Conservation (phyloP, 53 echinoderm and acorn worm genomes). For the Hippasteria phrygiana region DNA sequence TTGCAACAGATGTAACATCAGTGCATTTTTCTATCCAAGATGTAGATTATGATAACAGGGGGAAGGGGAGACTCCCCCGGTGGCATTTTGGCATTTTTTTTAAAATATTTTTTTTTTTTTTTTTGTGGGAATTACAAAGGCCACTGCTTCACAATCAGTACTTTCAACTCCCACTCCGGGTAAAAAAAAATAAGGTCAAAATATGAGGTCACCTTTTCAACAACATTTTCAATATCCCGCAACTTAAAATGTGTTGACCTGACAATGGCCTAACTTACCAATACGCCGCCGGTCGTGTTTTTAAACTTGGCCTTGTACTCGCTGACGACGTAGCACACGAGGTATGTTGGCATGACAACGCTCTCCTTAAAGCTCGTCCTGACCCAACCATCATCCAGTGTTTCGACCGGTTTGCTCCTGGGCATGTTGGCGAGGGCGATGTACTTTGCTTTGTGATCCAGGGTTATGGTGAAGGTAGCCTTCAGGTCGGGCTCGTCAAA, state of each 20-base stretch:
- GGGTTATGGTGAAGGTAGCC: constrained; percentile 79
- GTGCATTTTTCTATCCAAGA: too few relatives aligned
- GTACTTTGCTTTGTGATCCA: constrained; percentile 75
- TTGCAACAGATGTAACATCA: too few relatives aligned
- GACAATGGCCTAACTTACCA: constrained; percentile 52
- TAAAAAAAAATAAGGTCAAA: not conserved
- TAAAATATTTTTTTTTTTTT: too few relatives aligned
- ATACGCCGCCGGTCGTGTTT: constrained; percentile 63
- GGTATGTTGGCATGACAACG: constrained; percentile 89
- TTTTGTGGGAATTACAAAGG: too few relatives aligned
- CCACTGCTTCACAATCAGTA: too few relatives aligned
- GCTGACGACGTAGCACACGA: constrained; percentile 83
- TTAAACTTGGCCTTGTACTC: constrained; percentile 72
- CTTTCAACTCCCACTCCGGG: too few relatives aligned
- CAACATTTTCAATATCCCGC: too few relatives aligned
- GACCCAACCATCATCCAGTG: constrained; percentile 74
- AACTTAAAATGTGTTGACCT: not conserved
- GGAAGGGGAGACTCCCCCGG: too few relatives aligned
- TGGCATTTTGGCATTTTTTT: too few relatives aligned
- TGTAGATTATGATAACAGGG: too few relatives aligned
- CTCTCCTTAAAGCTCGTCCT: constrained; percentile 76
- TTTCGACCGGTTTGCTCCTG: constrained; percentile 17
- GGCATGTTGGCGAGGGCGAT: constrained; percentile 88
- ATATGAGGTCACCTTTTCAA: not conserved
- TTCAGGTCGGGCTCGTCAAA: constrained; percentile 97